These are phyloP conservation scores for Girardinus metallicus DNA, from an alignment of 2,797 vertebrate genomes.

Conservation along the genomic window DNA sequence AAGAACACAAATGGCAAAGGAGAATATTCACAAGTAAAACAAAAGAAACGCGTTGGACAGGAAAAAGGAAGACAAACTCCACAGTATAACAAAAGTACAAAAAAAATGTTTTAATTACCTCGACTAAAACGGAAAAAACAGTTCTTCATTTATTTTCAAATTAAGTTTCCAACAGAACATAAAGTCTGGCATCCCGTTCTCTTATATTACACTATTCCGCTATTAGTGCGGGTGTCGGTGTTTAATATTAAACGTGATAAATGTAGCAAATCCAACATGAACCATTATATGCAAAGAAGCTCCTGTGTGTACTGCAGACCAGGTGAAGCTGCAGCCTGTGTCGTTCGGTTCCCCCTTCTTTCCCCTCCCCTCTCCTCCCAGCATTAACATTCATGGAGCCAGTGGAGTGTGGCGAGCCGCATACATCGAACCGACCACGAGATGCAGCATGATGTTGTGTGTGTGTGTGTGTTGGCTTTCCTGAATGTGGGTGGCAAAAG, in stretches of 20 bases:
- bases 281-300: slow-evolving; percentile 30
- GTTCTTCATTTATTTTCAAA: not conserved
- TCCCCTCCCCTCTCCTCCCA: slow-evolving; percentile 17
- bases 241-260: slow-evolving; percentile 25
- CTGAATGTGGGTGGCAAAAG: slow-evolving; percentile 27
- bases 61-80: not conserved
- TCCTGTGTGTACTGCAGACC: slow-evolving; percentile 54
- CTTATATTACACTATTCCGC: slow-evolving; percentile 2
- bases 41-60: not conserved
- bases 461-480: not conserved
- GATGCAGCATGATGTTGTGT: slow-evolving; percentile 47
- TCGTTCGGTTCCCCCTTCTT: not conserved
- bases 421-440: slow-evolving; percentile 65
- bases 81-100: not conserved
- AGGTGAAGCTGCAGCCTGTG: slow-evolving; percentile 56
- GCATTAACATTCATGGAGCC: slow-evolving; percentile 86
- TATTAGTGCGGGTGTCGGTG: slow-evolving; percentile 7
- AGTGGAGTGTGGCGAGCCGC: slow-evolving; percentile 76
- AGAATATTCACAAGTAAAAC: slow-evolving; percentile 9
- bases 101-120: not conserved
- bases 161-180: not conserved
- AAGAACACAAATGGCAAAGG: slow-evolving; percentile 20
- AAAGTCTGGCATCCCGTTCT: not conserved
- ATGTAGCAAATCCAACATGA: slow-evolving; percentile 14
- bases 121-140: not conserved